Evolutionary conservation across 2,113 vertebrate species (phyloP).

Genomic region (Pantherophis guttatus): DNA sequence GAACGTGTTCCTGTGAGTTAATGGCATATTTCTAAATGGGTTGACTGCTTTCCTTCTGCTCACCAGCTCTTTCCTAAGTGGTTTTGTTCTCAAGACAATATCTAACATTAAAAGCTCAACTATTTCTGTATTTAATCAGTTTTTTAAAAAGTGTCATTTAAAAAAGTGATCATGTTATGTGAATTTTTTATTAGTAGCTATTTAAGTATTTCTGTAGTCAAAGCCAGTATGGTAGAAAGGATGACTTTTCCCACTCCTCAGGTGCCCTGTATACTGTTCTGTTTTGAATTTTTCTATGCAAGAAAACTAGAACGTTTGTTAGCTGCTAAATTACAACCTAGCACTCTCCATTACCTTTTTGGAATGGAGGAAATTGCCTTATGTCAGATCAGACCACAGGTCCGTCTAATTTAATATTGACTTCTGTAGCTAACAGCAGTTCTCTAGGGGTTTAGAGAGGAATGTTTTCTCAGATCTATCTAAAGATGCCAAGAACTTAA

Average conservation of each 20-base stretch:
- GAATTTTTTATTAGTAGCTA: conserved; percentile 49
- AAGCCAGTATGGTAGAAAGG: conserved; percentile 49
- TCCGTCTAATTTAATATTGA: neutral
- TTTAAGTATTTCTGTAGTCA: conserved; percentile 54
- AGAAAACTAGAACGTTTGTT: neutral
- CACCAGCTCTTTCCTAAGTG: conserved; percentile 57
- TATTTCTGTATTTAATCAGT: conserved; percentile 38
- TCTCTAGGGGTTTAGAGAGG: neutral
- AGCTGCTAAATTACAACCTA: neutral
- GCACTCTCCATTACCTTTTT: conserved; percentile 31
- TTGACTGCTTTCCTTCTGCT: conserved; percentile 54
- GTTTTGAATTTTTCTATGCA: conserved; percentile 10
- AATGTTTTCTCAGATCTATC: neutral
- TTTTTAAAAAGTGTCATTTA: conserved; percentile 17
- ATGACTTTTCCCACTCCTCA: conserved; percentile 38
- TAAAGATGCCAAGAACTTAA: neutral
- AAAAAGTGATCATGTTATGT: neutral
- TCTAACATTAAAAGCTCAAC: conserved; percentile 56
- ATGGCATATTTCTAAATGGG: conserved; percentile 60
- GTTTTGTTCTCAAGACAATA: conserved; percentile 37
- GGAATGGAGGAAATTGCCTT: neutral
- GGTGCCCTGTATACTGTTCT: conserved; percentile 3
- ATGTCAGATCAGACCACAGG: too few relatives aligned
- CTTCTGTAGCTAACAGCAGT: neutral
- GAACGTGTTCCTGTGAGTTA: conserved; percentile 61